A percentile compares a stretch with the other conserved stretches of the same genome.
These are phyloP conservation scores for Myotis lucifugus DNA, from an alignment of 2,113 vertebrate species.

Conservation along the genomic window DNA sequence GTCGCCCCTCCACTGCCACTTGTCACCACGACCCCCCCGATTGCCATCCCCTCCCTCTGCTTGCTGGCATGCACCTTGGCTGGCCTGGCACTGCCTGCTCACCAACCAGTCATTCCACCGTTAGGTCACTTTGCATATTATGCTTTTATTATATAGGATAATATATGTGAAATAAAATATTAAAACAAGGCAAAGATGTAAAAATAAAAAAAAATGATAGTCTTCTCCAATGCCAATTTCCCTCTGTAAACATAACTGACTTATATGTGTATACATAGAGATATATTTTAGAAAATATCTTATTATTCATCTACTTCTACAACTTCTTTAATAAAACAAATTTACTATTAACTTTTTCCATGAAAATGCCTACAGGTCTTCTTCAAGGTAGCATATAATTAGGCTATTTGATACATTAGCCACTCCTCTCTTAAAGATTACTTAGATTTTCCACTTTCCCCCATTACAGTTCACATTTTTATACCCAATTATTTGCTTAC, in stretches of 20 bases:
- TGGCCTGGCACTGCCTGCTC: too few relatives aligned
- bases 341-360: background rate
- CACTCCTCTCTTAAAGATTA: background rate
- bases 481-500: background rate
- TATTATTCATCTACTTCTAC: background rate
- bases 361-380: background rate
- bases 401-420: background rate
- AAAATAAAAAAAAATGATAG: background rate
- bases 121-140: too few relatives aligned
- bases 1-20: too few relatives aligned
- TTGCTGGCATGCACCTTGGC: too few relatives aligned
- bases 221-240: background rate
- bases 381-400: background rate
- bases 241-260: background rate
- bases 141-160: background rate
- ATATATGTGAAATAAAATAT: slow-evolving; percentile 18
- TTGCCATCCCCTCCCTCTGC: too few relatives aligned
- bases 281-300: background rate
- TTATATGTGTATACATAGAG: background rate
- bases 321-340: background rate
- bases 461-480: background rate
- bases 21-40: too few relatives aligned
- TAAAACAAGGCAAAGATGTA: background rate
- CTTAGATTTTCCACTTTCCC: slow-evolving; percentile 12
- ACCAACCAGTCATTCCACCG: too few relatives aligned